phyloP scores from a whole-genome alignment of 2,888 invertebrate species.

The Lomographa bimaculata region DNA sequence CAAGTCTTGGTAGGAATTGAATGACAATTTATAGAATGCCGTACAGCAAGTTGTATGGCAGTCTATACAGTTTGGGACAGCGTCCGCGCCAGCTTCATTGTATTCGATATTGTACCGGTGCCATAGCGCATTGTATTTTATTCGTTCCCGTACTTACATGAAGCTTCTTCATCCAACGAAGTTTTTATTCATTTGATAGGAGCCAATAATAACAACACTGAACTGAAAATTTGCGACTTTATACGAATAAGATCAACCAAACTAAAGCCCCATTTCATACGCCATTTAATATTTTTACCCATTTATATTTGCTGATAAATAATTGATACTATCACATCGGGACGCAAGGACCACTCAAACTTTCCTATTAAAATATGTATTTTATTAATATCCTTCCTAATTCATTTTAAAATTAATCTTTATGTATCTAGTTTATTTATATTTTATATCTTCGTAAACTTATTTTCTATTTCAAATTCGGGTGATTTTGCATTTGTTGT shows the following conservation, averaged over 20 bases:
- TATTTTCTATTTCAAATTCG: slow-evolving; percentile 47
- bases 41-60: slow-evolving; percentile 47
- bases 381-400: slow-evolving; percentile 48
- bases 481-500: slow-evolving; percentile 58
- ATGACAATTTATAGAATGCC: slow-evolving; percentile 48
- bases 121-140: slow-evolving; percentile 60
- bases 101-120: slow-evolving; percentile 69
- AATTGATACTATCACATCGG: slow-evolving; percentile 51
- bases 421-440: slow-evolving; percentile 41
- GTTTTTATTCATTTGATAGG: slow-evolving; percentile 28
- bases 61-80: slow-evolving; percentile 41
- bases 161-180: slow-evolving; percentile 61
- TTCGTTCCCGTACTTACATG: slow-evolving; percentile 45
- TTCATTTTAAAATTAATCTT: slow-evolving; percentile 45
- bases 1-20: slow-evolving; percentile 52
- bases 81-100: slow-evolving; percentile 65
- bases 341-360: slow-evolving; percentile 92
- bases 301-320: slow-evolving; percentile 37
- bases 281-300: slow-evolving; percentile 24
- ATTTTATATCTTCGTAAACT: slow-evolving; percentile 30
- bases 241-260: too few relatives aligned
- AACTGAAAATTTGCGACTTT: too few relatives aligned
- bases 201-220: slow-evolving; percentile 23
- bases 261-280: slow-evolving; percentile 12
- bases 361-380: slow-evolving; percentile 79